These are phyloP conservation scores for Nesospiza acunhae DNA, from an alignment of 2,113 vertebrate species.

Conservation along the genomic window DNA sequence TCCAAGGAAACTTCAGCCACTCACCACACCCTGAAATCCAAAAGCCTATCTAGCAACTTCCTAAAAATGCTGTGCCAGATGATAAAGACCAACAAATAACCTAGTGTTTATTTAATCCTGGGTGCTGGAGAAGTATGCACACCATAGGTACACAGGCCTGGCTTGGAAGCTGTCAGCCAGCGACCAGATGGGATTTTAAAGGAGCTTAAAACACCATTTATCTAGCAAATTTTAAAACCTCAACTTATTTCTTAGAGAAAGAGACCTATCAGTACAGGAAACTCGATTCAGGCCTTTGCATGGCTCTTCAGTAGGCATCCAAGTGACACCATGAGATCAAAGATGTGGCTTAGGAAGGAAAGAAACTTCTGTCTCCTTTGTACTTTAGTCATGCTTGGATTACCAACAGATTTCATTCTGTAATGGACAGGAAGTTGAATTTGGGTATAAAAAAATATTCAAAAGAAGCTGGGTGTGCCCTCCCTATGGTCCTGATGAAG, in stretches of 20 bases:
- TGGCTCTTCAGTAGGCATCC: not conserved
- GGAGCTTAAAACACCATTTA: not conserved
- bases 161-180: not conserved
- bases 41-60: not conserved
- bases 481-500: not conserved
- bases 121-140: not conserved
- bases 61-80: not conserved
- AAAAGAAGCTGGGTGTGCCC: not conserved
- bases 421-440: constrained; percentile 7
- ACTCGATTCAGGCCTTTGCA: not conserved
- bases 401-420: constrained; percentile 6
- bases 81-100: not conserved
- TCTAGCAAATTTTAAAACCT: not conserved
- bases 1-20: not conserved
- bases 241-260: not conserved
- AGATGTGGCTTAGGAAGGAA: constrained; percentile 20
- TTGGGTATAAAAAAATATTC: constrained; percentile 2
- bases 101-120: not conserved
- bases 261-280: not conserved
- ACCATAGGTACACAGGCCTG: not conserved
- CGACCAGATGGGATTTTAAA: not conserved
- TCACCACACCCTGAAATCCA: not conserved
- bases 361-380: not conserved
- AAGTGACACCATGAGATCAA: constrained; percentile 16
- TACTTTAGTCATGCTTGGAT: constrained; percentile 8